Conservation (phyloP, 2,888 invertebrate genomes). For the Chrysopilus asiliformis region DNA sequence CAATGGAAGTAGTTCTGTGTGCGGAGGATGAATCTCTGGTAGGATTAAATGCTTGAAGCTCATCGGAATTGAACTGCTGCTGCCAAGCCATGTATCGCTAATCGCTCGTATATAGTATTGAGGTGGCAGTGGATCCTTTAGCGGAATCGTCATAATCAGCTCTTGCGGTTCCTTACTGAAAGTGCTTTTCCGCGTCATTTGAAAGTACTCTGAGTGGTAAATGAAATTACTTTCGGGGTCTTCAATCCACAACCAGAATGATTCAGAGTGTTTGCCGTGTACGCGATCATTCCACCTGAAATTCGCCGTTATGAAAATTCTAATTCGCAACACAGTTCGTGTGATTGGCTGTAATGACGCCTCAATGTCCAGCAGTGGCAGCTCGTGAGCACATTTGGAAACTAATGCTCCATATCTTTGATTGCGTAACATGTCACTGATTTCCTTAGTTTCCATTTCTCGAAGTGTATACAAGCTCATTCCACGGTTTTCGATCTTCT, state of each 20-base stretch:
- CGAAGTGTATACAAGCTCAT: conserved; percentile 62
- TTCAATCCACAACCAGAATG: conserved; percentile 97
- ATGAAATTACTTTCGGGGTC: conserved; percentile 89
- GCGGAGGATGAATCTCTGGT: conserved; percentile 82
- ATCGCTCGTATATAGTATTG: conserved; percentile 82
- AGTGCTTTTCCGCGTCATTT: conserved; percentile 42
- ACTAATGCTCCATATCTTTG: conserved; percentile 60
- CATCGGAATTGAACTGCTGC: conserved; percentile 45
- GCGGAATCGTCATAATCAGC: conserved; percentile 88
- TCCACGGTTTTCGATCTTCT: conserved; percentile 66
- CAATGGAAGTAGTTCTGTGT: conserved; percentile 83
- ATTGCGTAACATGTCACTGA: conserved; percentile 68
- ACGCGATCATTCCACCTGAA: conserved; percentile 80
- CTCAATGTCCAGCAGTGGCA: conserved; percentile 74
- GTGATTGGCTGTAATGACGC: conserved; percentile 91
- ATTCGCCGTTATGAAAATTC: conserved; percentile 62
- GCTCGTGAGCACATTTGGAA: conserved; percentile 70
- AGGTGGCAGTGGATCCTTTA: conserved; percentile 77
- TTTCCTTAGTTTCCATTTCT: conserved; percentile 78
- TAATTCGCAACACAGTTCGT: conserved; percentile 73
- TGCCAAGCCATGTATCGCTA: conserved; percentile 63
- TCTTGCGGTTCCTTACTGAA: conserved; percentile 61
- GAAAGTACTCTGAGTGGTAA: conserved; percentile 90
- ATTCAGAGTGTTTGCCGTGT: conserved; percentile 76
- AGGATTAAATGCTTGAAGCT: conserved; percentile 78